A percentile compares a stretch with the other conserved stretches of the same genome.
Conservation (phyloP, 2,797 vertebrate genomes). For the Melanotaenia parkinsoni region DNA sequence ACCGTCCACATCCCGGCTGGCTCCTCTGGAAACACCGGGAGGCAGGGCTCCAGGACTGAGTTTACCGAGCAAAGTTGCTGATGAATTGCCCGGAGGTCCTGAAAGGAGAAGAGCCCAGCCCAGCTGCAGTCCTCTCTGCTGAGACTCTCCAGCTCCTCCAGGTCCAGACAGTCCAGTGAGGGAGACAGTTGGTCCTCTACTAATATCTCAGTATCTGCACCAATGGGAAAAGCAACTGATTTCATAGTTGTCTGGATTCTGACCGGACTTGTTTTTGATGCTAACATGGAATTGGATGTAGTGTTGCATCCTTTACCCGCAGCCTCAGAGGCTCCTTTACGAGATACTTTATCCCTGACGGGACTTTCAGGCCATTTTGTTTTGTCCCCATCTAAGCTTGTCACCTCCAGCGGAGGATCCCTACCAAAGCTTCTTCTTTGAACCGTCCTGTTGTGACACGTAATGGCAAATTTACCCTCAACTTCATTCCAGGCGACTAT, state of each 20-base stretch:
- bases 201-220: conserved; percentile 51
- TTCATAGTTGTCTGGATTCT: conserved; percentile 37
- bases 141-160: conserved; percentile 72
- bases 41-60: conserved; percentile 91
- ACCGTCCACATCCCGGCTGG: conserved; percentile 94
- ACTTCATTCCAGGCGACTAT: conserved; percentile 97
- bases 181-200: conserved; percentile 45
- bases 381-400: conserved; percentile 62
- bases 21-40: conserved; percentile 93
- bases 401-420: conserved; percentile 67
- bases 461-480: conserved; percentile 94
- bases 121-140: conserved; percentile 91
- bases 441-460: conserved; percentile 93
- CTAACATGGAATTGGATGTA: conserved; percentile 18
- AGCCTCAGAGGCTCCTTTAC: conserved; percentile 45
- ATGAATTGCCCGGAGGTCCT: conserved; percentile 90
- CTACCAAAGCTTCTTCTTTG: conserved; percentile 88
- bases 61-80: conserved; percentile 93
- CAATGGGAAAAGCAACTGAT: conserved; percentile 21
- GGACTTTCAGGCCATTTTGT: conserved; percentile 76
- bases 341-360: conserved; percentile 51
- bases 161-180: conserved; percentile 56
- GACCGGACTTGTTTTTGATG: conserved; percentile 42
- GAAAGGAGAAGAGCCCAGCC: conserved; percentile 97
- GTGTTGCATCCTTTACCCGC: conserved; percentile 30